Conservation (phyloP, 2,888 invertebrate species). For the Trachelus stipa region DNA sequence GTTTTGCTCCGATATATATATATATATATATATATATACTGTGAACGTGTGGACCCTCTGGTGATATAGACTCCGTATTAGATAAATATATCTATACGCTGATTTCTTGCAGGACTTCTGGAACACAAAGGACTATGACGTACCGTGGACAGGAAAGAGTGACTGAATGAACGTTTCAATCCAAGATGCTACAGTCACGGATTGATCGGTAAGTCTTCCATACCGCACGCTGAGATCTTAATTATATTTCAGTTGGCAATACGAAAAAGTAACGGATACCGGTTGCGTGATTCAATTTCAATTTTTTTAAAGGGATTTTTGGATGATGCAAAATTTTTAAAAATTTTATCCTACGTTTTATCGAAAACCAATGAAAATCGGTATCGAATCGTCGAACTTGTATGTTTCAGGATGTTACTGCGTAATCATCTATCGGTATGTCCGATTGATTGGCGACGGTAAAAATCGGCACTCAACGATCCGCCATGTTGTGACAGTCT, state of each 20-base stretch:
- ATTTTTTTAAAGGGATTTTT: background rate
- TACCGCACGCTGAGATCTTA: background rate
- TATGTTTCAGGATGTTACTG: background rate
- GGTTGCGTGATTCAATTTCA: background rate
- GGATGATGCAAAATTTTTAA: background rate
- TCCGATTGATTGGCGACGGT: conserved; percentile 12
- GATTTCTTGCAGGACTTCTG: background rate
- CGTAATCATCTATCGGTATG: conserved; percentile 10
- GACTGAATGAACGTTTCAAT: background rate
- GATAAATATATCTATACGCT: background rate
- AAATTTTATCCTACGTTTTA: background rate
- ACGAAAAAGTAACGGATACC: background rate
- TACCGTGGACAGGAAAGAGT: background rate
- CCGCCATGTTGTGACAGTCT: conserved; percentile 15
- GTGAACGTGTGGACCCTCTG: no score
- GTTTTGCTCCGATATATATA: background rate
- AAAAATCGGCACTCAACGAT: conserved; percentile 7
- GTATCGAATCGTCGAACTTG: background rate
- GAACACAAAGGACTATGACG: background rate
- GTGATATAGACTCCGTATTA: background rate
- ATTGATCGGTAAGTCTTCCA: background rate
- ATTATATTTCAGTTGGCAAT: background rate
- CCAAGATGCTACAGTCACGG: background rate
- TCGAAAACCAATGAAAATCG: background rate
- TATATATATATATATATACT: background rate